phyloP scores from a whole-genome alignment of 37 sponge, comb jelly and placozoan species.

The Agelas oroides region DNA sequence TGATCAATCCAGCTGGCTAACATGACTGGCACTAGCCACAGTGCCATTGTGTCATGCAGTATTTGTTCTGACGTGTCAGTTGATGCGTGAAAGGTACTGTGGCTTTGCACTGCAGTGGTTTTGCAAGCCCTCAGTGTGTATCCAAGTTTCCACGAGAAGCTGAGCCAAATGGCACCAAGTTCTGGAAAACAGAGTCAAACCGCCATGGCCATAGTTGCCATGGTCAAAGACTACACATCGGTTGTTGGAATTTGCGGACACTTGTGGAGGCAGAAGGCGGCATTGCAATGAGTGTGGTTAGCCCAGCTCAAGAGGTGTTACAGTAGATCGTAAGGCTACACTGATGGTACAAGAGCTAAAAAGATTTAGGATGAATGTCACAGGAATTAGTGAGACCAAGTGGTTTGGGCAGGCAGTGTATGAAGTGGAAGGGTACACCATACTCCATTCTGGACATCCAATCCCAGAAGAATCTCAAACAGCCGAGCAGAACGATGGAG shows the following conservation, averaged over 20 bases:
- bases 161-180: not conserved
- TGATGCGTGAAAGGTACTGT: not conserved
- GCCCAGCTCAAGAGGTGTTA: not conserved
- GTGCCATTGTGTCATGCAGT: conserved; percentile 14
- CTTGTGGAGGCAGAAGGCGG: conserved; percentile 32
- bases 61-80: conserved; percentile 33
- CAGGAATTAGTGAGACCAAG: conserved; percentile 50
- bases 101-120: conserved; percentile 34
- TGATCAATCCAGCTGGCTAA: no score
- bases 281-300: conserved; percentile 16
- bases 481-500: conserved; percentile 37
- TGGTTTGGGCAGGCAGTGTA: conserved; percentile 54
- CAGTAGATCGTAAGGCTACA: conserved; percentile 45
- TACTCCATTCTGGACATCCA: conserved; percentile 46
- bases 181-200: not conserved
- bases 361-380: conserved; percentile 29
- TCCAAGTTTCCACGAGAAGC: conserved; percentile 1
- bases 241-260: conserved; percentile 27
- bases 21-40: no score
- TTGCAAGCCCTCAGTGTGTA: conserved; percentile 32
- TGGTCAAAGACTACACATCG: not conserved
- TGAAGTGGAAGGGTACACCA: conserved; percentile 34
- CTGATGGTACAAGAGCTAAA: conserved; percentile 44
- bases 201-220: not conserved
- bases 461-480: conserved; percentile 24